phyloP scores from a whole-genome alignment of 2,797 vertebrate species.

The Calcarius lapponicus region DNA sequence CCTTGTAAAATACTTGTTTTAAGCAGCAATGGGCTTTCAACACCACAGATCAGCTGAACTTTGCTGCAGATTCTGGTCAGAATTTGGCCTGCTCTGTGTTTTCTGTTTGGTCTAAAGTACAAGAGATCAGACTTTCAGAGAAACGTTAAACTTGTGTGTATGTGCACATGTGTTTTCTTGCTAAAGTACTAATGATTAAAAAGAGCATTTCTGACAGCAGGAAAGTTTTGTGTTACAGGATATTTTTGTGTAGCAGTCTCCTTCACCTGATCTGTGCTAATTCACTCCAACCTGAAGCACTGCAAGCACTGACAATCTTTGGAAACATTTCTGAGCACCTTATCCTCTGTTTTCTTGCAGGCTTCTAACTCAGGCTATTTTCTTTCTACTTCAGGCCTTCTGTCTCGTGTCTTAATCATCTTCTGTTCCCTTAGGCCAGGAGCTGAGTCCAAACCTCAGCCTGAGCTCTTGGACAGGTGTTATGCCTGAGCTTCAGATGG shows the following conservation, averaged over 20 bases:
- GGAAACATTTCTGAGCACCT: neutral
- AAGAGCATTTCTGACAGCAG: constrained; percentile 68
- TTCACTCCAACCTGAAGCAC: neutral
- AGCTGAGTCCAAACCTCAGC: neutral
- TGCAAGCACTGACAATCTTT: neutral
- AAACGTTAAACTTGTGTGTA: constrained; percentile 58
- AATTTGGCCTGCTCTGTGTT: constrained; percentile 47
- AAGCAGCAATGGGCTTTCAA: constrained; percentile 23
- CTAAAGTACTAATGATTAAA: constrained; percentile 60
- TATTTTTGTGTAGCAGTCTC: neutral
- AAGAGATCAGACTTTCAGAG: constrained; percentile 68
- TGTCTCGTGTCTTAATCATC: neutral
- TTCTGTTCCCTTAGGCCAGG: neutral
- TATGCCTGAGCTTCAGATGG: neutral
- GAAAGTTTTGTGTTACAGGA: constrained; percentile 57
- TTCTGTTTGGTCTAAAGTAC: constrained; percentile 76
- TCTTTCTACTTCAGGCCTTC: neutral
- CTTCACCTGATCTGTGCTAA: neutral
- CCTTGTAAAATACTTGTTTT: constrained; percentile 21
- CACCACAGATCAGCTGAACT: neutral
- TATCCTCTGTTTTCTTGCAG: neutral
- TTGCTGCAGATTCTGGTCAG: constrained; percentile 18
- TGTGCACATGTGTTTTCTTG: constrained; percentile 40
- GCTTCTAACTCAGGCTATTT: neutral
- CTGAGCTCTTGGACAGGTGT: neutral